phyloP scores from a whole-genome alignment of 2,113 vertebrate species.

The Rhinolophus ferrumequinum region DNA sequence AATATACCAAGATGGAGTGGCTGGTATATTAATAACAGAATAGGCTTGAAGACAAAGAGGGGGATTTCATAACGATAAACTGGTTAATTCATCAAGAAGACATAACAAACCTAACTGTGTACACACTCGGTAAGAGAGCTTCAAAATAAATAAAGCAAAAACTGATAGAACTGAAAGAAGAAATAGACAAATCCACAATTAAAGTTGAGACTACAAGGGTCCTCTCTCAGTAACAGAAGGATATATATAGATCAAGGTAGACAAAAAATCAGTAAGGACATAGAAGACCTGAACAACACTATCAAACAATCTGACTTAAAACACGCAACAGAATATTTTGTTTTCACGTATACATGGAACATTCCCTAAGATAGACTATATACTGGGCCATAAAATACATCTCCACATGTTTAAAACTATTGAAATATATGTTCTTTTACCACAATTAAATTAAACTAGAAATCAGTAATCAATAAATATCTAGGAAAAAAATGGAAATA shows the following conservation, averaged over 20 bases:
- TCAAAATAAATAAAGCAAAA: slow-evolving; percentile 54
- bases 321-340: neutral
- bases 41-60: neutral
- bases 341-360: neutral
- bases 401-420: neutral
- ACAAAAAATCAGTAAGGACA: neutral
- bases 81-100: neutral
- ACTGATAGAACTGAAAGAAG: neutral
- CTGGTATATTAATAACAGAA: neutral
- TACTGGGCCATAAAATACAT: neutral
- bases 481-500: neutral
- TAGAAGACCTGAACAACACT: neutral
- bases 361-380: neutral
- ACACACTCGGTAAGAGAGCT: neutral
- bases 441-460: slow-evolving; percentile 38
- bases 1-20: neutral
- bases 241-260: neutral
- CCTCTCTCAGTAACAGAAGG: neutral
- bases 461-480: neutral
- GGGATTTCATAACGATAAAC: neutral
- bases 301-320: slow-evolving; percentile 18
- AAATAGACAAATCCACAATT: neutral
- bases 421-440: neutral
- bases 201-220: neutral
- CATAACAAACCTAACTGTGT: neutral